Evolutionary conservation across 2,113 vertebrate genomes (phyloP).

Genomic region (human): GRCh38 chr1:165165001-165165500

Average conservation of each 20-base stretch:
- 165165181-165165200: not conserved
- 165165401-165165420: not conserved
- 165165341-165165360: not conserved
- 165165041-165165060: not conserved
- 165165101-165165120: not conserved
- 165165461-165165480: not conserved
- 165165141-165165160: not conserved
- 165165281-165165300: not conserved
- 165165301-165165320: not conserved
- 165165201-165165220: not conserved
- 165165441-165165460: not conserved
- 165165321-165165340: not conserved
- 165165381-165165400: not conserved
- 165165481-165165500: too few species aligned
- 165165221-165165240: not conserved
- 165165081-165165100: not conserved
- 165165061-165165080: not conserved
- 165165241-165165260: not conserved
- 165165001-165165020: too few species aligned
- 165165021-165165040: not conserved
- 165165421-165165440: fast-evolving
- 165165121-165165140: not conserved
- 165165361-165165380: fast-evolving
- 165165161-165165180: not conserved
- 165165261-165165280: too few species aligned